Base-by-base conservation (phyloP, 1,140 invertebrate species). In the Neocloeon triangulifer region DNA sequence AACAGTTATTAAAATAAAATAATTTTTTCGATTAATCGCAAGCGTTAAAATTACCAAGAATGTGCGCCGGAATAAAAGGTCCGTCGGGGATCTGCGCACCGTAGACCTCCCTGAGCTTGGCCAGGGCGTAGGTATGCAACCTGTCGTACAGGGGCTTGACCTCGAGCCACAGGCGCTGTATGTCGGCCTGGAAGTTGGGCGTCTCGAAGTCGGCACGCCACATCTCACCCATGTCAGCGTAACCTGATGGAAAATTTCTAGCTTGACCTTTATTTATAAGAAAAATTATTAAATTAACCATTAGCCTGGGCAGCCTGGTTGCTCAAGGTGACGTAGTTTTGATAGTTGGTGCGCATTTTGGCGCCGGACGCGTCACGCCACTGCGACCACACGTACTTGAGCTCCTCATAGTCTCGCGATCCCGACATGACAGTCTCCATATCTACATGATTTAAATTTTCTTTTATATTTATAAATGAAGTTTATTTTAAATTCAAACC, bases 91-190 rank as follows among this genome's bases (percentile, higher is more conserved):
- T 41, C 22, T 44, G 39, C 14, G 43, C 37, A 5, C 58, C 59
- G 39, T 63, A 63, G 25, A 44, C 41, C 33, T 58, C 38, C 19
- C 52, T 51, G 5, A 75, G 47, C 36, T 61, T 62, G 20, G 52
- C 44, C 10, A 65, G 48, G 1, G 69, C 62, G 44, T 70, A 74
- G 6, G 58, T 58, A 41, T 74, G 71, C 3, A 74, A 46, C 41
- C 71, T 54, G 22, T 59, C 39, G 42, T 73, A 73, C 9, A 75
- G 47, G 1, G 67, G 68, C 23, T 54, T 41, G 4, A 71, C 37
- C 32, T 66, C 47, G 8, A 53, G 42, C 43, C 58, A 69, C 6
- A 65, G 33, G n/a, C 41, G 41, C 19, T 49, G 45, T 5, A 62
- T 38, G 23, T 59, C 54, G 1, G 46, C 38, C 39, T 56, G 52